Conservation (phyloP, 2,797 vertebrate genomes). For the Catharus ustulatus region DNA sequence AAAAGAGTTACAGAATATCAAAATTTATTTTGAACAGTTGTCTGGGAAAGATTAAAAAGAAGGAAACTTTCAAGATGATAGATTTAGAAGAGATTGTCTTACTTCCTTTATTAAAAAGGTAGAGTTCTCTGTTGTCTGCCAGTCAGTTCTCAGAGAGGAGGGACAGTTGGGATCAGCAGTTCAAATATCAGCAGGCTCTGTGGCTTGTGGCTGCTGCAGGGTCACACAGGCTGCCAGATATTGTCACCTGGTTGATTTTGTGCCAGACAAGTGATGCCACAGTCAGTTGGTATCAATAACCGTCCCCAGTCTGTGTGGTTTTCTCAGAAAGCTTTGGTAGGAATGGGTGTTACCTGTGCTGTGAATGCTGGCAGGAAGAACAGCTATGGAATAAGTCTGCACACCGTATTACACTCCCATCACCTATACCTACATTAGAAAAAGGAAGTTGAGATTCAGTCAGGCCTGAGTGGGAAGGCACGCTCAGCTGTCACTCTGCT, state of each 20-base stretch:
- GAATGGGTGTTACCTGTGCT: neutral
- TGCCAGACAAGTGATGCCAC: neutral
- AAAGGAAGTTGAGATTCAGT: neutral
- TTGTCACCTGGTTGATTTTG: neutral
- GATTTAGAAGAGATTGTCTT: neutral
- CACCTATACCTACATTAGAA: accelerated
- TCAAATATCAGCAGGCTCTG: neutral
- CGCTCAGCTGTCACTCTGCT: neutral
- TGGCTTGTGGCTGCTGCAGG: neutral
- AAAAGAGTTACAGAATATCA: neutral
- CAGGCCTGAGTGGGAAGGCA: neutral
- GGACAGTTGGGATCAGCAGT: neutral
- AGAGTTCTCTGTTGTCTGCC: neutral
- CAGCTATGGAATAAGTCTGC: neutral
- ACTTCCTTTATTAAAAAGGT: neutral
- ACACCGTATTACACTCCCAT: neutral
- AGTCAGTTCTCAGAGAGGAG: neutral
- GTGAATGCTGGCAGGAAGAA: neutral
- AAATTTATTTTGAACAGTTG: neutral
- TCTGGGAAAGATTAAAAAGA: neutral
- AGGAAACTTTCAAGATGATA: accelerated
- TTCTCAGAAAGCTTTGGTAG: neutral
- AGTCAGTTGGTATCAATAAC: neutral
- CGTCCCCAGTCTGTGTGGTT: neutral
- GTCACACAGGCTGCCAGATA: neutral